These are phyloP conservation scores for Ischnus inquisitorius DNA, from an alignment of 2,888 invertebrate species.

Conservation along the genomic window DNA sequence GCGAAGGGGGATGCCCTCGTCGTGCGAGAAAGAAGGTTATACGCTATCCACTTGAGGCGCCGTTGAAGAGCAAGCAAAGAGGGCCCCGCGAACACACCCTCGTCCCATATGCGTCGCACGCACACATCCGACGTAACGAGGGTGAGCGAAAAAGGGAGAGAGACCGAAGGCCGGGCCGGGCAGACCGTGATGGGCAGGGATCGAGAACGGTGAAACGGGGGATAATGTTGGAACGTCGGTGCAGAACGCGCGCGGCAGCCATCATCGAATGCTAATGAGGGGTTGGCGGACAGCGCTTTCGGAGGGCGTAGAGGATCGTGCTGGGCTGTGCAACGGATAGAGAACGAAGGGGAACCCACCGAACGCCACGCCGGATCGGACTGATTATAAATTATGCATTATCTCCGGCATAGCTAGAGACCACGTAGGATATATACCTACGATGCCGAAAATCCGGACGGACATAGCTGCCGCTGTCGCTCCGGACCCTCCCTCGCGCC, in stretches of 20 bases:
- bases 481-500: slow-evolving; percentile 52
- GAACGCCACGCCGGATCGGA: slow-evolving; percentile 79
- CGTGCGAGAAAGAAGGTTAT: slow-evolving; percentile 53
- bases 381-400: slow-evolving; percentile 85
- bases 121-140: slow-evolving; percentile 44
- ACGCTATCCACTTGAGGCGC: slow-evolving; percentile 44
- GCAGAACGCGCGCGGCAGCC: slow-evolving; percentile 84
- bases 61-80: slow-evolving; percentile 4
- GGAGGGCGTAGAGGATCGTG: slow-evolving; percentile 74
- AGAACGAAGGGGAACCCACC: slow-evolving; percentile 65
- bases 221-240: slow-evolving; percentile 81
- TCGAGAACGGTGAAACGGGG: slow-evolving; percentile 74
- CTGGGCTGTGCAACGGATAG: slow-evolving; percentile 69
- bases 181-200: slow-evolving; percentile 32
- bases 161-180: slow-evolving; percentile 39
- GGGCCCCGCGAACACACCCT: slow-evolving; percentile 42
- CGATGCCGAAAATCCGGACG: slow-evolving; percentile 67
- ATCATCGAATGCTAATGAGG: slow-evolving; percentile 86
- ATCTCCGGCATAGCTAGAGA: slow-evolving; percentile 71
- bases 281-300: slow-evolving; percentile 80
- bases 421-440: slow-evolving; percentile 44
- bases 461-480: slow-evolving; percentile 50
- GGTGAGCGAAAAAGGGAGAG: slow-evolving; percentile 53
- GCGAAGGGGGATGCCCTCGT: slow-evolving; percentile 7
- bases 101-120: slow-evolving; percentile 42